These are phyloP conservation scores for Heliconius hermathena DNA, from an alignment of 1,140 invertebrate genomes.

Conservation along the genomic window DNA sequence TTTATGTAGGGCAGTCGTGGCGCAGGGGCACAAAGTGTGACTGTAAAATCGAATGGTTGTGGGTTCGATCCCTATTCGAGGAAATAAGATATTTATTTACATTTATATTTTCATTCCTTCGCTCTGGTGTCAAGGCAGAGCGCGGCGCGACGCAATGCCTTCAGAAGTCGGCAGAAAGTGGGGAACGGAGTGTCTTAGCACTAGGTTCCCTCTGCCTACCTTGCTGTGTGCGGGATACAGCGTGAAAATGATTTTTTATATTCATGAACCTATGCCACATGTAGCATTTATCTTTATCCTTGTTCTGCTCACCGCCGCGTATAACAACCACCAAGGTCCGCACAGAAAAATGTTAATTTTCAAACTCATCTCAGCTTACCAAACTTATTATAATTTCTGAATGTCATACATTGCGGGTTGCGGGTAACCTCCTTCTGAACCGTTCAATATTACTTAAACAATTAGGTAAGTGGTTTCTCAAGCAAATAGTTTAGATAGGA, in stretches of 20 bases:
- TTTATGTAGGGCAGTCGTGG: not conserved
- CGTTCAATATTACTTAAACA: conserved; percentile 29
- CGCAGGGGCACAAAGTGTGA: too few species aligned
- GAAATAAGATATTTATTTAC: too few species aligned
- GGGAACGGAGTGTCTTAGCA: too few species aligned
- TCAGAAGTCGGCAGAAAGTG: too few species aligned
- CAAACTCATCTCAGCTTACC: conserved; percentile 40
- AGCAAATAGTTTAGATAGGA: conserved; percentile 29
- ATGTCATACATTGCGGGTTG: conserved; percentile 37
- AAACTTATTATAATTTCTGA: conserved; percentile 44
- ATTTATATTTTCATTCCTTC: too few species aligned
- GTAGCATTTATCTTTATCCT: conserved; percentile 10
- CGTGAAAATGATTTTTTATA: too few species aligned
- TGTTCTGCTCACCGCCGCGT: conserved; percentile 27
- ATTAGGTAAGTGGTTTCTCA: conserved; percentile 29
- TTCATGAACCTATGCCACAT: conserved; percentile 3
- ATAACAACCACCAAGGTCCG: conserved; percentile 34
- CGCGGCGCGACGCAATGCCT: too few species aligned
- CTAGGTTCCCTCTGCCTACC: too few species aligned
- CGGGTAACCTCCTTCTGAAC: conserved; percentile 32
- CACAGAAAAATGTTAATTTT: conserved; percentile 39
- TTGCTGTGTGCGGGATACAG: too few species aligned
- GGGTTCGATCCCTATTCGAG: too few species aligned
- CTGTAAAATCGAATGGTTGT: too few species aligned
- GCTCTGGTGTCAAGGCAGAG: too few species aligned